A percentile compares a stretch with the other conserved stretches of the same genome.
Evolutionary conservation across 1,140 invertebrate species (phyloP).

Genomic region (Neodiprion pinetum): DNA sequence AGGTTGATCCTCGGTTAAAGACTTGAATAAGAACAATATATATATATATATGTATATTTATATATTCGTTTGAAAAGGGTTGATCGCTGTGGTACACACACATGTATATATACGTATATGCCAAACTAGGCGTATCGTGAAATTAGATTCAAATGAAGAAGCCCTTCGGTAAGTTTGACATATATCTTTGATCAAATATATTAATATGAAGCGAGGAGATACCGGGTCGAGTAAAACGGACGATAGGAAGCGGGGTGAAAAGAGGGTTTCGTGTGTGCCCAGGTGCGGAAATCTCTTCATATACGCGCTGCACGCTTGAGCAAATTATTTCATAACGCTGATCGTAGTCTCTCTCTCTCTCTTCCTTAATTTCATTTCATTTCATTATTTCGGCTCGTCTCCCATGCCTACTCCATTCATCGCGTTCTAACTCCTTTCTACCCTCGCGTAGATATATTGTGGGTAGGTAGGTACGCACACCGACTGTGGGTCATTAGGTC

Average conservation of each 20-base stretch:
- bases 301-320: slow-evolving; percentile 38
- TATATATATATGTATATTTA: too few relatives aligned
- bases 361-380: neutral
- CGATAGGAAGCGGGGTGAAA: slow-evolving; percentile 23
- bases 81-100: too few relatives aligned
- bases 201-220: slow-evolving; percentile 28
- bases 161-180: slow-evolving; percentile 34
- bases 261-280: slow-evolving; percentile 41
- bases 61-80: too few relatives aligned
- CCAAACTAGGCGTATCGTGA: neutral
- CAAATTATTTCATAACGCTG: slow-evolving; percentile 48
- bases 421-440: neutral
- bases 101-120: too few relatives aligned
- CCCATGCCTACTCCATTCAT: slow-evolving; percentile 5
- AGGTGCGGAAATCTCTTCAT: slow-evolving; percentile 33
- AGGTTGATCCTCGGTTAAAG: too few relatives aligned
- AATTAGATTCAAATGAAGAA: slow-evolving; percentile 46
- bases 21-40: too few relatives aligned
- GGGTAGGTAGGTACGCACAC: neutral
- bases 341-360: neutral
- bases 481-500: neutral
- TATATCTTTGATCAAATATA: neutral
- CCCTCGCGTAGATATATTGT: neutral
- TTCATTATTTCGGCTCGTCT: neutral
- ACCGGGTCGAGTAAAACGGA: slow-evolving; percentile 41